Evolutionary conservation across 1,140 invertebrate genomes (phyloP), one percentile per base, ranked within the genome.

Genomic region (Psix sp.): DNA sequence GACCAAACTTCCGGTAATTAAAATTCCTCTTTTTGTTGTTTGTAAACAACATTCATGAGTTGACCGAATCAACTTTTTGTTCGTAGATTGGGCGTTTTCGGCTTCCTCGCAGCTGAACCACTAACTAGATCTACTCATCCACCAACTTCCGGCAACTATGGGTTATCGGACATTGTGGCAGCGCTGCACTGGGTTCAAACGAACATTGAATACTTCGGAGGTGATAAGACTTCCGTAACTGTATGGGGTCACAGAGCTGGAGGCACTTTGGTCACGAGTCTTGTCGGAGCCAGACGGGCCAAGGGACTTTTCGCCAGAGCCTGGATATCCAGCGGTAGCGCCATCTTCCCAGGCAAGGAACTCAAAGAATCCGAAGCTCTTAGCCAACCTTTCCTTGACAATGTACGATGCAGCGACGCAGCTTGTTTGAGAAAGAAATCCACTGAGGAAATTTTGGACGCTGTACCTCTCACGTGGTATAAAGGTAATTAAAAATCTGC

Each of bases 101-200:
- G 95, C 5, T 96, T 96, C 79, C 84, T 96, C 1, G 90, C 94
- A 0, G 82, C 92, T 0, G 91, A 93, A 26, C 87, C 90, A 0
- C 80, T 96, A 0, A 91, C 93, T 0, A 89, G 92, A 63, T 85
- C 91, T 0, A 89, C 90, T 13, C 91, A 94, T 81, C 92, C 93
- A 0, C 89, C 86, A 4, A 92, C 91, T 0, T 94, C 94, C 0
- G 95, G 95, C n/a, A 96, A 96, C 78, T 96, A 96, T 78, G 95
- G 92, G 0, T 86, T 96, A 0, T 93, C 92, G 3, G 95, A 97
- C 76, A 90, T 96, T 11, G 80, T 95, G 4, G 89, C 90, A 1
- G 94, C 91, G 0, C 86, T 97, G 0, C 88, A 91, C 42, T 97
- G 95, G 95, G 90, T 96, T 0, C 89, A 94, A 35, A 86, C 91